Evolutionary conservation across 2,888 invertebrate species (phyloP).

Genomic region (Apamea anceps): DNA sequence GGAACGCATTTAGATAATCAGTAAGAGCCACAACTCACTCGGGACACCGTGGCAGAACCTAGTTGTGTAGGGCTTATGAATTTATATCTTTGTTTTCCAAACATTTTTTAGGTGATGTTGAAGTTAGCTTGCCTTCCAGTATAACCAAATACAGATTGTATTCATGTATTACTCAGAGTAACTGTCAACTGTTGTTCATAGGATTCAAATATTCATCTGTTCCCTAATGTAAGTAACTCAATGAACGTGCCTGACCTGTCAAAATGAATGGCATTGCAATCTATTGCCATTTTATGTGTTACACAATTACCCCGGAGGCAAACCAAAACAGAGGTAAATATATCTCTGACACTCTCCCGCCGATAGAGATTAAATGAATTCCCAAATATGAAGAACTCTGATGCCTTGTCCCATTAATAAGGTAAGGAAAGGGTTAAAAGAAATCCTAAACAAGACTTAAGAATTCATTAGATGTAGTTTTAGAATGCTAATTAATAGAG

Average conservation of each 20-base stretch:
- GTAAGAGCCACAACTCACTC: conserved; percentile 25
- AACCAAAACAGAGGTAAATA: not conserved
- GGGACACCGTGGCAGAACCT: conserved; percentile 21
- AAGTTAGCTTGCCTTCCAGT: not conserved
- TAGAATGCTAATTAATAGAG: not conserved
- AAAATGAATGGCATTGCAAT: not conserved
- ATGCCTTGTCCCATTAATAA: not conserved
- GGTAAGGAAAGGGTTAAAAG: not conserved
- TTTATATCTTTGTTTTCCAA: conserved; percentile 27
- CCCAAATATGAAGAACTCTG: too few species aligned
- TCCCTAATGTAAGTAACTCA: not conserved
- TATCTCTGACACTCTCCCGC: not conserved
- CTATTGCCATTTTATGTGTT: not conserved
- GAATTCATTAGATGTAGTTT: not conserved
- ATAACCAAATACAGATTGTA: not conserved
- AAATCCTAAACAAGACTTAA: not conserved
- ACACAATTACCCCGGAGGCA: too few species aligned
- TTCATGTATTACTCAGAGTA: not conserved
- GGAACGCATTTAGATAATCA: conserved; percentile 29
- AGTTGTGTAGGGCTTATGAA: not conserved
- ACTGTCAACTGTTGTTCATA: not conserved
- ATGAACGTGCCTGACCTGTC: not conserved
- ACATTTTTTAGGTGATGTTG: conserved; percentile 9
- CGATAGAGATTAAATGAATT: too few species aligned
- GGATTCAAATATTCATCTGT: not conserved